Evolutionary conservation across 2,888 invertebrate species (phyloP), one percentile per base, ranked within the genome.

Genomic region (Liopterus haemorrhoidalis): DNA sequence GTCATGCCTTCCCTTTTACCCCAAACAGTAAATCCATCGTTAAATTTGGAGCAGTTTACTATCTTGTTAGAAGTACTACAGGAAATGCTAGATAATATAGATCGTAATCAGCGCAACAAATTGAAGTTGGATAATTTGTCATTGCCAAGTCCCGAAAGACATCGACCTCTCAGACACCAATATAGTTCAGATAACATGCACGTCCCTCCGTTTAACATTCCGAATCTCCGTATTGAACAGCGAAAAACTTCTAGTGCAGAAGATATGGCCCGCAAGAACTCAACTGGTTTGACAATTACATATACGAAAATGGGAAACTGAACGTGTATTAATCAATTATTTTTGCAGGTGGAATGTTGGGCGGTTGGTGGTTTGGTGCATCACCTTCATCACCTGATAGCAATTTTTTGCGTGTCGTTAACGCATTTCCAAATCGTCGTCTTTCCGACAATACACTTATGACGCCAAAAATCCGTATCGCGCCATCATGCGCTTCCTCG

Each of bases 1-100:
- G 90, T 94, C 59, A 86, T 96, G 79, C 96, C 95, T 5, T 80
- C 88, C 9, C 74, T 96, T 41, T 81, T 93, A 46, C 95, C 95
- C 14, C 91, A 91, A 65, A 87, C 92, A 1, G 85, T 95, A 46
- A 94, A 93, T 69, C 89, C 93, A 9, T 78, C 81, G 28, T 72
- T 91, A 50, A 85, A 82, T 64, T 70, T 90, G 59, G 87, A 89
- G 54, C 86, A 90, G 68, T 90, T 89, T 63, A 81, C 80, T 44
- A 73, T 77, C 54, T 74, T 91, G 20, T 74, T 89, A 51, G 85
- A 86, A 66, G 86, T 93, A 33, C 74, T 95, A 46, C 87, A 92
- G 63, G 91, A 93, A 58, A 93, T 96, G 94, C 71, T 96, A 59
- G 86, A 85, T 59, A 84, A 81, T 61, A 89, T 92, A 52, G 90